Evolutionary conservation across 2,113 vertebrate species (phyloP), one percentile per base, ranked within the genome.

Genomic region (Brevimyrus niger): DNA sequence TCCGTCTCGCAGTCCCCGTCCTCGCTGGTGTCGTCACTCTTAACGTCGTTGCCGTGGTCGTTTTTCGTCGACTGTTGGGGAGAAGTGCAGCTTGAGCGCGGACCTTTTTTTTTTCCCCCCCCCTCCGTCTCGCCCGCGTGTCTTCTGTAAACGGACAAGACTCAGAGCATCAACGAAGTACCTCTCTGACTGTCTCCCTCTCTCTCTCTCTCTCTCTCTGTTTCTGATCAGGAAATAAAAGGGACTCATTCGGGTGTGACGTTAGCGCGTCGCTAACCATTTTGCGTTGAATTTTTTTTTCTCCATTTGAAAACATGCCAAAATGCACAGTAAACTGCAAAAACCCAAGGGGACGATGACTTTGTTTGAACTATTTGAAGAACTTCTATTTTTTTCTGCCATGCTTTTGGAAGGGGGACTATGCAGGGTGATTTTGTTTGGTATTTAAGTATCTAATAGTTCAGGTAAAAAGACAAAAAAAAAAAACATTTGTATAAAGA

Each of bases 361-460:
- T 88, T 44, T 88, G 27, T 88, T 51, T 17, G 87, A 88, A 88
- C 55, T 47, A 38, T 88, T 88, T 46, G 61, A 69, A 69, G 61
- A 31, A 69, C 61, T 69, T 65, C 48, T 27, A 44, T 27, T 53
- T 53, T 87, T 87, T 87, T 55, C 44, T 87, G 50, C 55, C 23
- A 88, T 17, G 42, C 27, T 88, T 88, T 51, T 88, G 55, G 55
- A 42, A 58, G 21, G 85, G 84, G 85, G 42, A 27, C 7, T 46
- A 9, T 83, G 44, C 27, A 44, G 53, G 86, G 84, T 87, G 38
- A 46, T 51, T 86, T 48, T 35, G 21, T 87, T 55, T 87, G 85
- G 23, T 65, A 88, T 88, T 88, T 88, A 88, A 88, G 61, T 48
- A 88, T 88, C n/a, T 87, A 46, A 88, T 88, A 69, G 35, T 35